These are phyloP conservation scores for Papilio aristodemus DNA, from an alignment of 1,140 invertebrate species.

Conservation along the genomic window DNA sequence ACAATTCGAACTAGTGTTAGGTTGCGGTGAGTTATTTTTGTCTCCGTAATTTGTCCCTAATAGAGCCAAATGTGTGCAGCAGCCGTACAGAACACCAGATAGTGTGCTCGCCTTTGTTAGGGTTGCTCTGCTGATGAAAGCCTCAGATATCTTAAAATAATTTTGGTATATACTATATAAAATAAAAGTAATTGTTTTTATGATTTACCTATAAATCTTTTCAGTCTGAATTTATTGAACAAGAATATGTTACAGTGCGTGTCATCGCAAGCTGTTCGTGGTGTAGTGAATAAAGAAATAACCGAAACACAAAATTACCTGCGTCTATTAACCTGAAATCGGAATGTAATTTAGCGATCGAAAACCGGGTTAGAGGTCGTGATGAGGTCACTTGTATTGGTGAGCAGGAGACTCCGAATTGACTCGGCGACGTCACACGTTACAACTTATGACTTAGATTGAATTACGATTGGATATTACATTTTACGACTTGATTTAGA, in stretches of 20 bases:
- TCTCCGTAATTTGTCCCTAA: neutral
- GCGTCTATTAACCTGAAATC: slow-evolving; percentile 22
- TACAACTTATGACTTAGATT: slow-evolving; percentile 11
- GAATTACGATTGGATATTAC: slow-evolving; percentile 19
- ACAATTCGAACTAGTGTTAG: too few species aligned
- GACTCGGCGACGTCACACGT: neutral
- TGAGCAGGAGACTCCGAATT: neutral
- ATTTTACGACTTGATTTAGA: slow-evolving; percentile 10
- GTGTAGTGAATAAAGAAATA: neutral
- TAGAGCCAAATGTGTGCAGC: neutral
- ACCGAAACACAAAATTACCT: slow-evolving; percentile 9
- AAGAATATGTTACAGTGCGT: neutral
- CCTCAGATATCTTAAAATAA: neutral
- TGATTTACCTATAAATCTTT: too few species aligned
- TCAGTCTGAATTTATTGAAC: too few species aligned
- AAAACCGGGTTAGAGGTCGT: slow-evolving; percentile 20
- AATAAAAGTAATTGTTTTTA: too few species aligned
- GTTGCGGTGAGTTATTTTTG: slow-evolving; percentile 13
- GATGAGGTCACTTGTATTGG: neutral
- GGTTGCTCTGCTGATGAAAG: neutral
- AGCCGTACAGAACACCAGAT: neutral
- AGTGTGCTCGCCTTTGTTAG: neutral
- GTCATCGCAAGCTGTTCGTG: neutral
- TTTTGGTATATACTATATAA: too few species aligned
- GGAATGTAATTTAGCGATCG: slow-evolving; percentile 12